Conservation (phyloP, 1,140 invertebrate species). For the Epicauta chinensis region DNA sequence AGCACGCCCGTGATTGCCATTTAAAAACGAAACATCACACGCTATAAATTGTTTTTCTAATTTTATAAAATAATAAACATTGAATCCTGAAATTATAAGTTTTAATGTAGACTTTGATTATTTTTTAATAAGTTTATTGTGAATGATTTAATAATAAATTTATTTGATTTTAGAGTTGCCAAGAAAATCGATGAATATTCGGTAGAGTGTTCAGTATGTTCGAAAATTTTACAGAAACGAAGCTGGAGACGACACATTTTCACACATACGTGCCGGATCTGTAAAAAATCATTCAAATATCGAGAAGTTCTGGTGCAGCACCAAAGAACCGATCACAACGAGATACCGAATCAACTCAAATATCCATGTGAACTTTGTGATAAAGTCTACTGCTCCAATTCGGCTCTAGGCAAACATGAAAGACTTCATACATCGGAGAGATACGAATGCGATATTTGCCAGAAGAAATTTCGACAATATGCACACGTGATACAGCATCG, state of each 20-base stretch:
- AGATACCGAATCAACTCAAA: conserved; percentile 16
- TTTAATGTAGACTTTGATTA: too few relatives aligned
- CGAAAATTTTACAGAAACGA: too few relatives aligned
- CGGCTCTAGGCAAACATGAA: conserved; percentile 41
- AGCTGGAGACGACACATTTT: too few relatives aligned
- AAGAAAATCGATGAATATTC: too few relatives aligned
- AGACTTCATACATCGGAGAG: conserved; percentile 41
- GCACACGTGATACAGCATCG: conserved; percentile 44
- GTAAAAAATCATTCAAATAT: conserved; percentile 33
- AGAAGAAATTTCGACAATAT: conserved; percentile 45
- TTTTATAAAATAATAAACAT: too few relatives aligned
- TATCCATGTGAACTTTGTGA: conserved; percentile 43
- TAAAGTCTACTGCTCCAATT: conserved; percentile 42
- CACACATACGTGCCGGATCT: not conserved
- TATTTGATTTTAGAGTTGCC: too few relatives aligned
- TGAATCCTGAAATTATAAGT: too few relatives aligned
- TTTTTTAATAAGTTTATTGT: too few relatives aligned
- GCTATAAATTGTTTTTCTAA: not conserved
- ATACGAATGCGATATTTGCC: conserved; percentile 48
- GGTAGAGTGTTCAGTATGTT: too few relatives aligned
- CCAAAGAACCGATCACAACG: conserved; percentile 34
- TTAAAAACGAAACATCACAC: not conserved
- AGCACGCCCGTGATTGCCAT: not conserved
- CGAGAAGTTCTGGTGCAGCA: conserved; percentile 32
- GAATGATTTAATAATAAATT: too few relatives aligned